A percentile compares a stretch with the other conserved stretches of the same genome.
phyloP scores from a whole-genome alignment of 2,888 invertebrate species.

The Machimus atricapillus region DNA sequence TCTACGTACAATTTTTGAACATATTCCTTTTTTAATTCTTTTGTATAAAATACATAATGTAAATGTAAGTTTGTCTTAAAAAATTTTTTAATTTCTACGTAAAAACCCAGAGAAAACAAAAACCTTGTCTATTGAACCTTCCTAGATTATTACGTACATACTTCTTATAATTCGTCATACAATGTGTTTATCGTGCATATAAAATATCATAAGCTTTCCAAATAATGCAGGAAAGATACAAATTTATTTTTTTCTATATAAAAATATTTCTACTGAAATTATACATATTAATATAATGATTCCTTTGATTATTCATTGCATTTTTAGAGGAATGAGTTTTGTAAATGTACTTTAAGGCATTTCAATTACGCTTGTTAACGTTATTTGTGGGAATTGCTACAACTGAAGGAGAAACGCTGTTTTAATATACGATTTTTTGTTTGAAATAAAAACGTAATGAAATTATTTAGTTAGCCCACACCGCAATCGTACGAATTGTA shows the following conservation, averaged over 20 bases:
- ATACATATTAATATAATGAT: neutral
- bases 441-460: no score
- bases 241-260: neutral
- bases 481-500: no score
- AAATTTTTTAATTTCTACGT: neutral
- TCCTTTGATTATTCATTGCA: neutral
- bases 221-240: neutral
- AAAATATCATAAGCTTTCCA: neutral
- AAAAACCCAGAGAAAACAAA: neutral
- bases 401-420: neutral
- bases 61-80: neutral
- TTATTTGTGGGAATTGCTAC: neutral
- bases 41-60: neutral
- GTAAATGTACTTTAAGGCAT: neutral
- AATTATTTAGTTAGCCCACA: no score
- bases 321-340: neutral
- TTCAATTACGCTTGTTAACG: neutral
- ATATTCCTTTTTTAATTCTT: neutral
- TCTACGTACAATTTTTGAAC: neutral
- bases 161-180: neutral
- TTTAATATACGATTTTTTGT: neutral
- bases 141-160: neutral
- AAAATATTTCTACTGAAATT: neutral
- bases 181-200: neutral
- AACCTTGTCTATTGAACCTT: neutral